Conservation (phyloP, 2,797 vertebrate species). For the Melanotaenia boesemani region DNA sequence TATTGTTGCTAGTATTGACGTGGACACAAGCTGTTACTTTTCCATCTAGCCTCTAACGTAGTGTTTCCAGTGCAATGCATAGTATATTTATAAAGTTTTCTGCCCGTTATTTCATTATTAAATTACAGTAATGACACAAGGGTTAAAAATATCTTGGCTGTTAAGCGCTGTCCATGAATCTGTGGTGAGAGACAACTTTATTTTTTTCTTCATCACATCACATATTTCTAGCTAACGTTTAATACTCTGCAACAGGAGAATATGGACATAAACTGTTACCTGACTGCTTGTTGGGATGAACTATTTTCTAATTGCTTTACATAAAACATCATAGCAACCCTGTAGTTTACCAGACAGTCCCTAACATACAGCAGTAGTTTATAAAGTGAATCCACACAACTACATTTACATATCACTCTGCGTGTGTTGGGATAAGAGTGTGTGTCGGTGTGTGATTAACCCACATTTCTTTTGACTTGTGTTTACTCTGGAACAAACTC, state of each 20-base stretch:
- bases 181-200: no score
- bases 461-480: neutral
- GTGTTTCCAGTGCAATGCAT: neutral
- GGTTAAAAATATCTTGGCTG: no score
- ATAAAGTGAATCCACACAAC: neutral
- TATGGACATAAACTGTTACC: neutral
- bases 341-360: neutral
- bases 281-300: neutral
- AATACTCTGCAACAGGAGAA: neutral
- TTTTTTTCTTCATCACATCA: no score
- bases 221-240: no score
- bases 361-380: neutral
- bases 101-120: no score
- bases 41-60: neutral
- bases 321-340: neutral
- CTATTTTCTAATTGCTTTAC: neutral
- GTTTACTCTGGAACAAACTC: slow-evolving; percentile 6
- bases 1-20: no score
- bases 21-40: no score
- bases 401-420: neutral
- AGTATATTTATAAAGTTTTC: neutral
- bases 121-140: no score
- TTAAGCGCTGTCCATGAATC: no score
- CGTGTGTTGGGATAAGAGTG: neutral
- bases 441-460: neutral